phyloP scores from a whole-genome alignment of 2,888 invertebrate species.

The Brachyptera putata region DNA sequence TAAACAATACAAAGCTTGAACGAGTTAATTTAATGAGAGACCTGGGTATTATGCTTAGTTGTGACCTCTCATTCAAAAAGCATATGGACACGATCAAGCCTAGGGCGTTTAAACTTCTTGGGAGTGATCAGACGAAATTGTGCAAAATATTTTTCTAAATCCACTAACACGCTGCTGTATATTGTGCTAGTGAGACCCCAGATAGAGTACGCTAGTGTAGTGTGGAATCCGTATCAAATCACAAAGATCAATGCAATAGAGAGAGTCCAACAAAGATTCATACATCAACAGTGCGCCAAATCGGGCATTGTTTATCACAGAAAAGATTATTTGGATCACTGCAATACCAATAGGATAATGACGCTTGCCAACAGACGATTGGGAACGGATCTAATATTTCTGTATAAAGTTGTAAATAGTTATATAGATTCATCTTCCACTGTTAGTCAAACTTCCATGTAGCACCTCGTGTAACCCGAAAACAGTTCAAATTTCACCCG shows the following conservation, averaged over 20 bases:
- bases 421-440: not conserved
- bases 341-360: not conserved
- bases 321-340: not conserved
- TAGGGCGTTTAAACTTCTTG: not conserved
- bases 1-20: not conserved
- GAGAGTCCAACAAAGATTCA: not conserved
- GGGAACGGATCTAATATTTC: not conserved
- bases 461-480: not conserved
- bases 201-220: constrained; percentile 10
- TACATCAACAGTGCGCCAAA: not conserved
- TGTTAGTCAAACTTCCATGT: not conserved
- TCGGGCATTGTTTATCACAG: not conserved
- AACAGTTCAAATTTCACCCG: not conserved
- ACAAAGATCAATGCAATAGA: not conserved
- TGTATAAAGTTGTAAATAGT: not conserved
- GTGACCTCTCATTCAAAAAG: not conserved
- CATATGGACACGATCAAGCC: not conserved
- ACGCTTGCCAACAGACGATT: not conserved
- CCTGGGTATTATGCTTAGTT: not conserved
- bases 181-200: constrained; percentile 3
- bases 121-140: constrained; percentile 4
- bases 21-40: not conserved
- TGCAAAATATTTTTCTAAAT: not conserved
- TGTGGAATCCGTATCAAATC: not conserved
- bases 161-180: not conserved